Evolutionary conservation across 1,140 invertebrate species (phyloP).

Genomic region (Saccostrea echinata): DNA sequence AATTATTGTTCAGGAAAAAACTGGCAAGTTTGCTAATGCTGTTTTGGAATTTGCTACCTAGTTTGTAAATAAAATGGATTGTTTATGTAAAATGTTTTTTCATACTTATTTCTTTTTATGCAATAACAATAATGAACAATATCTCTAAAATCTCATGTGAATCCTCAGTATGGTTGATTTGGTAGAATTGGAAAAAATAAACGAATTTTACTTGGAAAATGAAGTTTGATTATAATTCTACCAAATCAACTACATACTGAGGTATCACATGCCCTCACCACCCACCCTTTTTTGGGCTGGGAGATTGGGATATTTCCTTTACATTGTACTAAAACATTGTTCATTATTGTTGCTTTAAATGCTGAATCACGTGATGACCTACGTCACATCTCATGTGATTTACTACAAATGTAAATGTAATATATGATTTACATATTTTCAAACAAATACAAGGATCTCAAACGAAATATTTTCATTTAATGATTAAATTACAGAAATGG

Average conservation of each 20-base stretch:
- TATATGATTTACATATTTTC: too few species aligned
- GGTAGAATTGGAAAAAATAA: constrained; percentile 41
- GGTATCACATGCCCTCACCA: constrained; percentile 30
- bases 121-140: not conserved
- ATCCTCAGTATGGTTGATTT: constrained; percentile 3
- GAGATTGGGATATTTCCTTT: not conserved
- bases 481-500: too few species aligned
- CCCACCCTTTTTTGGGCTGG: not conserved
- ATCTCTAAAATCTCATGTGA: constrained; percentile 12
- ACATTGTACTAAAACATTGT: not conserved
- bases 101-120: not conserved
- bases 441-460: too few species aligned
- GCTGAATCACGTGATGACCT: constrained; percentile 28
- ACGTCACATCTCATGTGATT: constrained; percentile 33
- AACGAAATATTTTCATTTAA: too few species aligned
- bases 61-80: not conserved
- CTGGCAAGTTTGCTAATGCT: not conserved
- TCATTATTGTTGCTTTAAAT: constrained; percentile 13
- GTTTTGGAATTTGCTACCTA: not conserved
- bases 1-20: not conserved
- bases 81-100: not conserved
- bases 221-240: constrained; percentile 39
- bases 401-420: too few species aligned
- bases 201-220: constrained; percentile 28
- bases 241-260: not conserved